Evolutionary conservation across 1,140 invertebrate genomes (phyloP), one percentile per base, ranked within the genome.

Genomic region (Bicyclus anynana): DNA sequence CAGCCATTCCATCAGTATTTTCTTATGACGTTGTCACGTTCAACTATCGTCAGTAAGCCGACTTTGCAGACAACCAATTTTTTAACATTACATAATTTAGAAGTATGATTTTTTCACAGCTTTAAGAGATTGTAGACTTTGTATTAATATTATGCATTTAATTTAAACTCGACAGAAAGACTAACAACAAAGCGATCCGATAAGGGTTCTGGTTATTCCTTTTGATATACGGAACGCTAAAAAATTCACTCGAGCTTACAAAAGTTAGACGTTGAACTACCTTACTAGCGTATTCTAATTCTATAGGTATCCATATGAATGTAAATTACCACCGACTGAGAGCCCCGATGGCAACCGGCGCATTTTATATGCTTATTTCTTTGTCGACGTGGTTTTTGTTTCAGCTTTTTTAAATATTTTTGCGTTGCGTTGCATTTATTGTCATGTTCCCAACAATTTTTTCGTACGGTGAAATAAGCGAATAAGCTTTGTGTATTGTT

Each of bases 301-400:
- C 33, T 48, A 59, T 52, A 23, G 23, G 23, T 23, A 35, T 59
- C 57, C 50, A 59, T 59, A 59, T 59, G 48, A 59, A 59, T 59
- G 57, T 53, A 59, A 59, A 59, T 59, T 59, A 59, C 23, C 44
- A 7, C 21, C 42, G 50, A 21, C 29, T 53, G 37, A 48, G 50
- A 33, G 50, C 48, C 46, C 42, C 44, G 53, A 59, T 59, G 50
- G 53, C 37, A 33, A 51, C 35, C 46, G 21, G 29, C 29, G 16
- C 42, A 20, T 37, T 53, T 47, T 59, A 12, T 52, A 53, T 48
- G 9, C 21, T 37, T 51, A 29, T 44, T 21, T 33, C 40, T 4
- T 9, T 7, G 17, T 21, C 40, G 18, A 21, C 37, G 10, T 44
- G 40, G n/a, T 44, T 44, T 21, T 44, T 40, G 40, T 44, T 44